phyloP scores from a whole-genome alignment of 2,888 invertebrate genomes.

The Polietes domitor region DNA sequence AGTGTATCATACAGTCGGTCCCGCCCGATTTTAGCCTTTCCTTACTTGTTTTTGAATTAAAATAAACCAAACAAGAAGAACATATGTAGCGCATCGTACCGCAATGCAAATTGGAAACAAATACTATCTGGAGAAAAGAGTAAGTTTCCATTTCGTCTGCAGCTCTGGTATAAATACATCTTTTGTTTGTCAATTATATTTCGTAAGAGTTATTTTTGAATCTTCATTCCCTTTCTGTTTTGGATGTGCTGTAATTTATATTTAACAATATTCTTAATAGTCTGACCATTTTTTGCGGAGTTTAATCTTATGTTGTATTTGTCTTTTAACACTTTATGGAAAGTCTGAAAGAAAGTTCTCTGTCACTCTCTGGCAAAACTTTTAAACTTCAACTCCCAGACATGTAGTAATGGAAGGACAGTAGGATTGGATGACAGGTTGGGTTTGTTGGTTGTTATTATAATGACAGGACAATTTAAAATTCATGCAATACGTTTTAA shows the following conservation, averaged over 20 bases:
- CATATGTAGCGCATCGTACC: no score
- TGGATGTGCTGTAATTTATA: conserved; percentile 31
- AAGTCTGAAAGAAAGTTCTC: conserved; percentile 51
- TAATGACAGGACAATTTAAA: conserved; percentile 55
- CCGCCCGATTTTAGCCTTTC: no score
- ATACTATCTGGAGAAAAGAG: background rate
- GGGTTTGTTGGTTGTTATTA: background rate
- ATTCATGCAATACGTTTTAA: conserved; percentile 64
- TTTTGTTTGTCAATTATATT: conserved; percentile 36
- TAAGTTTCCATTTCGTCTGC: conserved; percentile 19
- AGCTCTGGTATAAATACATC: conserved; percentile 35
- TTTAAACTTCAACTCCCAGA: no score
- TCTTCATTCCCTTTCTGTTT: background rate
- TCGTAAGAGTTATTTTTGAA: conserved; percentile 55
- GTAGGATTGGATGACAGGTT: background rate
- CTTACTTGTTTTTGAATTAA: background rate
- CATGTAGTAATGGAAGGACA: no score
- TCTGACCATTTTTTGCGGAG: conserved; percentile 37
- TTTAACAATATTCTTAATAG: conserved; percentile 61
- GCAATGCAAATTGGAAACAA: no score
- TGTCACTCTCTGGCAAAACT: no score
- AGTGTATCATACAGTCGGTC: no score
- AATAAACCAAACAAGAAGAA: no score
- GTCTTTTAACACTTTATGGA: conserved; percentile 57
- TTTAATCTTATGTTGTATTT: conserved; percentile 3